phyloP scores from a whole-genome alignment of 2,888 invertebrate species.

The Cryptocephalus moraei region DNA sequence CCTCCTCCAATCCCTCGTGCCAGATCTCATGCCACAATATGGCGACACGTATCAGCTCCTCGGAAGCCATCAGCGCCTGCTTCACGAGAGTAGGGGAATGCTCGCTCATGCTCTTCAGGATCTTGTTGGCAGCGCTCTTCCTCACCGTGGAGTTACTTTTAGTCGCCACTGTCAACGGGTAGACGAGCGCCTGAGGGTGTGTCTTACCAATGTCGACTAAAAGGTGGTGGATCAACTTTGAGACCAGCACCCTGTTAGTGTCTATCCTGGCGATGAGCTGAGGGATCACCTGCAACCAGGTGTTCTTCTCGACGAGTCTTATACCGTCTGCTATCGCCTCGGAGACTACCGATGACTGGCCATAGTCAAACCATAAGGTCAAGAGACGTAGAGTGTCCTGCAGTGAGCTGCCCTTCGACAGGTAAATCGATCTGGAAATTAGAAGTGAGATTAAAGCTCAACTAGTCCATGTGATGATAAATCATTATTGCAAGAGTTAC shows the following conservation, averaged over 20 bases:
- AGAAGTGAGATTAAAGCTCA: not conserved
- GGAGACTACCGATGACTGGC: slow-evolving; percentile 86
- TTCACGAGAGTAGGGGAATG: slow-evolving; percentile 86
- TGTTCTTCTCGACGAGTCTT: slow-evolving; percentile 88
- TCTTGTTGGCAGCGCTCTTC: slow-evolving; percentile 85
- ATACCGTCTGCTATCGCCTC: slow-evolving; percentile 90
- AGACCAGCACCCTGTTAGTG: slow-evolving; percentile 79
- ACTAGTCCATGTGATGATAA: not conserved
- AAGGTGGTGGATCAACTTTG: slow-evolving; percentile 83
- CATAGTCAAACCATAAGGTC: slow-evolving; percentile 97
- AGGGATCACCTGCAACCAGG: slow-evolving; percentile 98
- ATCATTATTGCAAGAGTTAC: slow-evolving; percentile 17
- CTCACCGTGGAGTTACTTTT: slow-evolving; percentile 82
- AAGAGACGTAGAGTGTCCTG: slow-evolving; percentile 91
- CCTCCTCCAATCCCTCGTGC: slow-evolving; percentile 97
- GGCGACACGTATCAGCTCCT: slow-evolving; percentile 93
- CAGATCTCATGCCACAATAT: slow-evolving; percentile 99
- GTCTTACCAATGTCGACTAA: slow-evolving; percentile 95
- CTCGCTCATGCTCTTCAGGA: slow-evolving; percentile 91
- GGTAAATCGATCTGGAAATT: slow-evolving; percentile 67
- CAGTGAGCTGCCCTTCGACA: slow-evolving; percentile 85
- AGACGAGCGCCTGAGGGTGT: slow-evolving; percentile 95
- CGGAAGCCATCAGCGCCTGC: slow-evolving; percentile 93
- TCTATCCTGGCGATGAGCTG: slow-evolving; percentile 98
- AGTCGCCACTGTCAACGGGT: slow-evolving; percentile 94